Evolutionary conservation across 2,888 invertebrate species (phyloP).

Genomic region (Chrysomela aeneicollis): DNA sequence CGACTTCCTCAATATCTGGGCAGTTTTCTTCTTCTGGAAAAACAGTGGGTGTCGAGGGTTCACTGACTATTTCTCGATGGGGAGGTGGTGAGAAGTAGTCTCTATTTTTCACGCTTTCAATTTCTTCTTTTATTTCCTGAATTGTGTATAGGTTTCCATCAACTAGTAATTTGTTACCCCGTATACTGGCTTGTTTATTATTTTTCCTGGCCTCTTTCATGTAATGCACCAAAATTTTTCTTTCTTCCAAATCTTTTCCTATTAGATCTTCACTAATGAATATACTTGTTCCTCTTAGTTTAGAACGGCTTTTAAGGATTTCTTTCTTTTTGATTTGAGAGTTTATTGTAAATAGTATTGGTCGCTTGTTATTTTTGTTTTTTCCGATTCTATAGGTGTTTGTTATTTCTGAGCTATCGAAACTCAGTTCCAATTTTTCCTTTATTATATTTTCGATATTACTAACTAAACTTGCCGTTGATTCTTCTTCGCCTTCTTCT

Average conservation of each 20-base stretch:
- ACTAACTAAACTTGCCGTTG: conserved; percentile 4
- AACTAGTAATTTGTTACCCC: conserved; percentile 13
- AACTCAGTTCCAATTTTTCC: conserved; percentile 1
- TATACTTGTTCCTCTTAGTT: conserved; percentile 19
- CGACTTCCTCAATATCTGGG: background rate
- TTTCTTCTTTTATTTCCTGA: background rate
- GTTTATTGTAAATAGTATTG: conserved; percentile 6
- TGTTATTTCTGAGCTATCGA: conserved; percentile 10
- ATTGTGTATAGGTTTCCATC: background rate
- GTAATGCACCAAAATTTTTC: conserved; percentile 8
- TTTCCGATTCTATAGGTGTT: conserved; percentile 20
- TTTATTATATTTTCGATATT: conserved; percentile 9
- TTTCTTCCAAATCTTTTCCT: conserved; percentile 15
- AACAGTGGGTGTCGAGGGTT: background rate
- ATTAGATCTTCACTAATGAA: conserved; percentile 19
- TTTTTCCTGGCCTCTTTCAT: conserved; percentile 13
- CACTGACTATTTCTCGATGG: background rate
- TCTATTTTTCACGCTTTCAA: background rate
- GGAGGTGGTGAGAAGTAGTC: conserved; percentile 8
- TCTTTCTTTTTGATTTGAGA: background rate
- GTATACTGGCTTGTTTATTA: conserved; percentile 8
- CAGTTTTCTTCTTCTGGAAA: background rate
- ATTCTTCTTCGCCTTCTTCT: conserved; percentile 1
- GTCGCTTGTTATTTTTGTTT: background rate
- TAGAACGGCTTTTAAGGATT: conserved; percentile 6